Conservation (phyloP, 2,888 invertebrate genomes). For the Nomada flava region DNA sequence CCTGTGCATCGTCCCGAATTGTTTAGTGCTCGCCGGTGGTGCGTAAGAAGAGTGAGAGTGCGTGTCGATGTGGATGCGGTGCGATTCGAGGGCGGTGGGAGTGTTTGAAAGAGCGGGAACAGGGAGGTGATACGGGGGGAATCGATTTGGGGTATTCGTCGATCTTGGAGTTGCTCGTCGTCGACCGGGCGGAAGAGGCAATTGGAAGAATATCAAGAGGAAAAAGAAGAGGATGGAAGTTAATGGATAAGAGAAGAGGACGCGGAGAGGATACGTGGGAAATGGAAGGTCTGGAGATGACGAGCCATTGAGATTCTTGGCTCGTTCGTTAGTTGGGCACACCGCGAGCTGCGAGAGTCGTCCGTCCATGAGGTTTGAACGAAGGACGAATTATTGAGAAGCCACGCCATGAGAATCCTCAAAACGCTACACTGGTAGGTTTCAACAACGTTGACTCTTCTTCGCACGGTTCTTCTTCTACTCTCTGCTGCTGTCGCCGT, state of each 20-base stretch:
- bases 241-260: not conserved
- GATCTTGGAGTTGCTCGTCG: not conserved
- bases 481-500: not conserved
- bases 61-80: slow-evolving; percentile 42
- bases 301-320: slow-evolving; percentile 71
- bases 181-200: not conserved
- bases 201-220: not conserved
- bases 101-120: slow-evolving; percentile 40
- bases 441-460: slow-evolving; percentile 23
- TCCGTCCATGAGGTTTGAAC: slow-evolving; percentile 69
- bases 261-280: slow-evolving; percentile 46
- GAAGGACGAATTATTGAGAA: slow-evolving; percentile 71
- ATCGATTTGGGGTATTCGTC: not conserved
- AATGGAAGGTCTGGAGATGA: slow-evolving; percentile 53
- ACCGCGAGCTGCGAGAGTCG: slow-evolving; percentile 66
- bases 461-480: not conserved
- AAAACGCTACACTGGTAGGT: slow-evolving; percentile 84
- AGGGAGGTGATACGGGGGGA: slow-evolving; percentile 28
- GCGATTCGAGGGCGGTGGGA: slow-evolving; percentile 20
- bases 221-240: slow-evolving; percentile 1
- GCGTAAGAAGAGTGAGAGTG: slow-evolving; percentile 31
- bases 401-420: slow-evolving; percentile 84
- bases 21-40: slow-evolving; percentile 2
- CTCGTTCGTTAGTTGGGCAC: slow-evolving; percentile 50
- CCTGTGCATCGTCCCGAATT: not conserved